Evolutionary conservation across 1,140 invertebrate species (phyloP).

Genomic region (Paramacrobiotus metropolitanus): DNA sequence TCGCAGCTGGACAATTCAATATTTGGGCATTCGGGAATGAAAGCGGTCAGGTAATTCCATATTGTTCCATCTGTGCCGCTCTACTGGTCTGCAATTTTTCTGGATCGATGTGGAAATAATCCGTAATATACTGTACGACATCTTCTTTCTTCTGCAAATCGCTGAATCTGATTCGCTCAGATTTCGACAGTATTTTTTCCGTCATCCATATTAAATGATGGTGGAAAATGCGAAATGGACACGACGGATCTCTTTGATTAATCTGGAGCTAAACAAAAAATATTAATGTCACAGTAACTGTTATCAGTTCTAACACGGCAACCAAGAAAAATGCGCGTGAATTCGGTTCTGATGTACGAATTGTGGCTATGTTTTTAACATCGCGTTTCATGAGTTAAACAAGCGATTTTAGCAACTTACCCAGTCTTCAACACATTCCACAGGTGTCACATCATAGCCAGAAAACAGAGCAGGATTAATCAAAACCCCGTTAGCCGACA

Average conservation of each 20-base stretch:
- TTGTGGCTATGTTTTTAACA: too few relatives aligned
- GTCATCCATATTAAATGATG: conserved; percentile 84
- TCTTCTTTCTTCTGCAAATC: conserved; percentile 11
- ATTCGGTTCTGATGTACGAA: too few relatives aligned
- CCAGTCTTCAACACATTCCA: conserved; percentile 60
- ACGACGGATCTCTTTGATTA: neutral
- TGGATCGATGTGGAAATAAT: neutral
- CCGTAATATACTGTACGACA: neutral
- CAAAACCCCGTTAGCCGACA: conserved; percentile 67
- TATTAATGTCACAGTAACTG: too few relatives aligned
- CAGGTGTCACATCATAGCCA: conserved; percentile 38
- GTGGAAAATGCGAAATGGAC: conserved; percentile 54
- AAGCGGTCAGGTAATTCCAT: neutral
- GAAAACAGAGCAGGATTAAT: conserved; percentile 70
- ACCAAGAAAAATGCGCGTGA: too few relatives aligned
- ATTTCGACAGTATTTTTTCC: conserved; percentile 44
- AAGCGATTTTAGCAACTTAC: too few relatives aligned
- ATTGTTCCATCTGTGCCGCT: too few relatives aligned
- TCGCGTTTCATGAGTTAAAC: too few relatives aligned
- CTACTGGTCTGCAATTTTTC: neutral
- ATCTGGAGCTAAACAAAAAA: conserved; percentile 34
- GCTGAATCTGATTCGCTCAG: conserved; percentile 50
- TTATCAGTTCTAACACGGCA: too few relatives aligned
- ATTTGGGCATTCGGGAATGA: neutral
- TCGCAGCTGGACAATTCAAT: neutral